phyloP scores from a whole-genome alignment of 92 coral and sea anemone genomes.

The Phenganax marumi region DNA sequence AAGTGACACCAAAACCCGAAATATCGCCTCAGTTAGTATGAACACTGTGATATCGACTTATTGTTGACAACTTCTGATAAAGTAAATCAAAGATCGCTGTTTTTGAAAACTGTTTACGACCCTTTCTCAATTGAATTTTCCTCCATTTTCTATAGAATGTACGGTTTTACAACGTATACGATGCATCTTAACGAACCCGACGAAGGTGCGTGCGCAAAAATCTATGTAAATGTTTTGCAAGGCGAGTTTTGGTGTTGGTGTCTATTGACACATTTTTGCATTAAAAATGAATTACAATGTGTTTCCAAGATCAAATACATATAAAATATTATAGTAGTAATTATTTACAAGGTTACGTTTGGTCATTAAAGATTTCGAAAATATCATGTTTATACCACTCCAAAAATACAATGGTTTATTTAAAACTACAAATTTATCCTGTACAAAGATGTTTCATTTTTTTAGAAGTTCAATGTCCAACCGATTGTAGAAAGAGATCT shows the following conservation, averaged over 20 bases:
- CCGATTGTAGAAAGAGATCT: constrained; percentile 90
- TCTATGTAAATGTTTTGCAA: background rate
- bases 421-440: background rate
- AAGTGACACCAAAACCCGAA: constrained; percentile 72
- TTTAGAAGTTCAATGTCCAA: constrained; percentile 72
- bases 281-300: no score
- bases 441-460: background rate
- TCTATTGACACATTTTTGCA: background rate
- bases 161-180: constrained; percentile 79
- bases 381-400: no score
- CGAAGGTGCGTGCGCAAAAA: constrained; percentile 62
- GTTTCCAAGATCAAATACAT: no score
- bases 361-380: no score
- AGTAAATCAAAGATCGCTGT: background rate
- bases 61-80: background rate
- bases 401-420: background rate
- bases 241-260: background rate
- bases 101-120: background rate
- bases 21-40: constrained; percentile 68
- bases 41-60: background rate
- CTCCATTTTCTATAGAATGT: constrained; percentile 62
- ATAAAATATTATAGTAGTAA: no score
- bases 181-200: constrained; percentile 88
- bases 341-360: no score
- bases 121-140: background rate